Base-by-base conservation (phyloP, 2,113 vertebrate genomes). In the Sciurus niger region DNA sequence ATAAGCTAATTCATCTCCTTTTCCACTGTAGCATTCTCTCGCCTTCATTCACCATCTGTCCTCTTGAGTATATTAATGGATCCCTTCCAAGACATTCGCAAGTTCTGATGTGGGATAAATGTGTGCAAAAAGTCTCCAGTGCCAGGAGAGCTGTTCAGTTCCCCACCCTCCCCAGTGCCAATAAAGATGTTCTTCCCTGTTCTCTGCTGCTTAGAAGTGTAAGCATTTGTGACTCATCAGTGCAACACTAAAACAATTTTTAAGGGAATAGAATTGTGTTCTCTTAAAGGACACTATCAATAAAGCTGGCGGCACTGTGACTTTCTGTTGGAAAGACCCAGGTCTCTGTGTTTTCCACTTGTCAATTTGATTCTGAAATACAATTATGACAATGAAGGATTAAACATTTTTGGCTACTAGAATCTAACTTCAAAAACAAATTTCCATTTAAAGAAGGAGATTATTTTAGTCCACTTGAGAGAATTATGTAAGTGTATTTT, bases 31-130 rank as follows among this genome's bases (percentile, higher is more conserved):
- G 25, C 67, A 11, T 70, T 74, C 77, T 93, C 92, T 67, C 37
- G 40, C 51, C 79, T 88, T 95, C 92, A 51, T 77, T 94, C 65
- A 43, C 97, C 96, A 97, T 98, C 97, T 98, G 97, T 88, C 76
- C 72, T 90, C 78, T 8, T 30, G 67, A 92, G 63, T 53, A 34
- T 51, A 17, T 77, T 82, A 28, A 16, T 70, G 96, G 87, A 90
- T 63, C 72, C 40, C 84, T 89, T 95, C 97, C 96, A 96, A 97
- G 96, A 91, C 48, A 11, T n/a, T 94, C 46, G 8, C 86, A 85
- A 84, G 65, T 82, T 91, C 67, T 24, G 86, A 87, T 77, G 82
- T 30, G 53, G 76, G 83, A 91, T 34, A 48, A 93, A 32, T 67
- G 12, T 70, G 65, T 12, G 16, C 46, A 53, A 58, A 60, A 92